phyloP scores from a whole-genome alignment of 2,797 vertebrate genomes.

The Myripristis jacobus region DNA sequence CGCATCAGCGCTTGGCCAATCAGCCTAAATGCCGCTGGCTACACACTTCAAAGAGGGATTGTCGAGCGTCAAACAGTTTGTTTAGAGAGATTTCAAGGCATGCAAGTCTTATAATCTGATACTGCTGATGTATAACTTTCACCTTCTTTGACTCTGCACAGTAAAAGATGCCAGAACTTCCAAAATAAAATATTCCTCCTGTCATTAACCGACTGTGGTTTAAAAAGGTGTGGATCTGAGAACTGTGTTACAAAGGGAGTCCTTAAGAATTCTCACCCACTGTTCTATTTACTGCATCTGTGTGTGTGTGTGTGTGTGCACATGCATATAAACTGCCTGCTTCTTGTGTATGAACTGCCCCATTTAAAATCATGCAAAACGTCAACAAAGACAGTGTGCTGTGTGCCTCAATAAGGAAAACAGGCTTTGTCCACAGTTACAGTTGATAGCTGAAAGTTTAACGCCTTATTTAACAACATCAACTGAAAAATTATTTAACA shows the following conservation, averaged over 20 bases:
- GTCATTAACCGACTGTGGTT: background rate
- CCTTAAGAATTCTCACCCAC: background rate
- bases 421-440: background rate
- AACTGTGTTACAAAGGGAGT: background rate
- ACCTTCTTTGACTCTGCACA: too few species aligned
- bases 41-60: conserved; percentile 6
- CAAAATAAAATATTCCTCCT: background rate
- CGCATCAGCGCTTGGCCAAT: background rate
- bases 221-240: background rate
- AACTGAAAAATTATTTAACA: background rate
- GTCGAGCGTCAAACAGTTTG: background rate
- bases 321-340: background rate
- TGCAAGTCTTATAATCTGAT: background rate
- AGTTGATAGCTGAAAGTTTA: too few species aligned
- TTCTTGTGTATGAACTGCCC: background rate
- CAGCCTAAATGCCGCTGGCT: conserved; percentile 3
- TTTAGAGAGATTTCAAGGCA: conserved; percentile 3
- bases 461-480: background rate
- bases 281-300: background rate
- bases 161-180: background rate
- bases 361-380: background rate
- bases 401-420: background rate
- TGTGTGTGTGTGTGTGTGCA: too few species aligned
- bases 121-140: background rate
- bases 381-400: background rate